phyloP scores from a whole-genome alignment of 2,797 vertebrate species.

The Hapalemur alaotrensis region DNA sequence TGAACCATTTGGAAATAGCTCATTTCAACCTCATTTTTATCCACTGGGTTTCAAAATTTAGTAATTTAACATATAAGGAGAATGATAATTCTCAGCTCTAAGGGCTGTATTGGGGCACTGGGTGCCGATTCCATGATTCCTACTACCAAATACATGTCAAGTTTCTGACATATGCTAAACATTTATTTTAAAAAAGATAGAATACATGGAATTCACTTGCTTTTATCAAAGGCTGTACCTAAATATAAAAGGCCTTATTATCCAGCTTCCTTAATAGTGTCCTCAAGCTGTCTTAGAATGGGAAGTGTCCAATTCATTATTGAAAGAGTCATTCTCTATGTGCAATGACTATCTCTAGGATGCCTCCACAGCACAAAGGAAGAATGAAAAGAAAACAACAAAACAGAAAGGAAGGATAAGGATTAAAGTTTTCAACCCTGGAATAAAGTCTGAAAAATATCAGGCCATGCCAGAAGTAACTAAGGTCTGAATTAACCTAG shows the following conservation, averaged over 20 bases:
- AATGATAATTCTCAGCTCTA: not conserved
- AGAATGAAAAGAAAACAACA: not conserved
- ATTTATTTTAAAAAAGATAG: not conserved
- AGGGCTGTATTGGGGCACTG: not conserved
- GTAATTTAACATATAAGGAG: not conserved
- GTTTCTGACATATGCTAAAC: not conserved
- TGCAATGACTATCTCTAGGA: not conserved
- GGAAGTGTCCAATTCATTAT: not conserved
- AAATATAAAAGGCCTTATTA: not conserved
- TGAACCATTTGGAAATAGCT: not conserved
- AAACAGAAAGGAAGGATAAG: not conserved
- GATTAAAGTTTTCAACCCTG: not conserved
- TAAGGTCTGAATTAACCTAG: not conserved
- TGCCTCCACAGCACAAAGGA: not conserved
- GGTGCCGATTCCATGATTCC: not conserved
- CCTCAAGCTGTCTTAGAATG: not conserved
- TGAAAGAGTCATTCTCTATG: not conserved
- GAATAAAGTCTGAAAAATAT: conserved; percentile 1
- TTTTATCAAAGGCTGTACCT: not conserved
- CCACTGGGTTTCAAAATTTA: not conserved
- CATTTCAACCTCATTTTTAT: not conserved
- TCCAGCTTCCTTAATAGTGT: not conserved
- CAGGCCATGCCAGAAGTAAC: not conserved
- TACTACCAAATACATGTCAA: not conserved
- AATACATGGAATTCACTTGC: not conserved